Evolutionary conservation across 2,888 invertebrate genomes (phyloP), one percentile per base, ranked within the genome.

Genomic region (Brachynemurus nebulosus): DNA sequence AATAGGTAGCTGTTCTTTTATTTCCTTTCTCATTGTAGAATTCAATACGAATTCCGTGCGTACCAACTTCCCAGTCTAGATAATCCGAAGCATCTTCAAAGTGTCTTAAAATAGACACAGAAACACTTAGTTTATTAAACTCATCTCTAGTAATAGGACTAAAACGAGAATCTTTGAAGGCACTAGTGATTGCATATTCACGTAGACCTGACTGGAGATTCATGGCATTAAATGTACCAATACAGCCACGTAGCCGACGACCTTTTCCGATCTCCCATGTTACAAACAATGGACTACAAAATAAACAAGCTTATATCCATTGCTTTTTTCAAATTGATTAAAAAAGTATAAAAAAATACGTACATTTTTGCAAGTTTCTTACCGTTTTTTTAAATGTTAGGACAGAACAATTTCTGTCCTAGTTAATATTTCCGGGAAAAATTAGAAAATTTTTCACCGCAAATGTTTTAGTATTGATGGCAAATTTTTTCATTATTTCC

Each of bases 231-330:
- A 98, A 99, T 40, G 98, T 98, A 48, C 98, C 98, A 62, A 98
- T 98, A 69, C 98, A 98, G 41, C 98, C 98, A 52, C 98, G 79
- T 49, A 98, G 75, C 52, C 92, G 80, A 59, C 89, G 84, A 61
- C 95, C 95, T 62, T 88, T 84, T 42, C 97, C 98, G 61, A 92
- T 91, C 69, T 92, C 90, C 98, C 98, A 98, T 50, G 98, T 98
- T 53, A 98, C 98, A 72, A 98, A 98, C 61, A 98, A 73, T 45
- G 98, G 98, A 67, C 92, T 92, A 27, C 9, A 41, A 47, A 39
- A 42, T 19, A 36, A n/a, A n/a, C n/a, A n/a, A n/a, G n/a, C n/a
- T n/a, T n/a, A n/a, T n/a, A n/a, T n/a, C n/a, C n/a, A n/a, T n/a
- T n/a, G n/a, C n/a, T n/a, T n/a, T n/a, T n/a, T n/a, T n/a, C n/a